Base-by-base conservation (phyloP, 1,140 invertebrate genomes). In the Diplogasteroides magnus region DNA sequence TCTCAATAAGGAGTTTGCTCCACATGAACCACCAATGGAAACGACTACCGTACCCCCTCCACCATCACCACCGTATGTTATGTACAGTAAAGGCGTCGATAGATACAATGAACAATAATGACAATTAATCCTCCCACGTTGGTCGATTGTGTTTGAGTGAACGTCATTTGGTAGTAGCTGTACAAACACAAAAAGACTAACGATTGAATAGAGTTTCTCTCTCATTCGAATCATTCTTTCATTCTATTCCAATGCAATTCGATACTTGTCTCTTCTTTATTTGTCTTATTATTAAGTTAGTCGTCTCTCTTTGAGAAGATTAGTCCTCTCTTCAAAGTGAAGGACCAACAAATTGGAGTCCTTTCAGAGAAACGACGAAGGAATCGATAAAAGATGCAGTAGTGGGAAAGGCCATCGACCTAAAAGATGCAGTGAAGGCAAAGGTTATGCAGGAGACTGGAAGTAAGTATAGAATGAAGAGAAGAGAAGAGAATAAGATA, bases 401-500 rank as follows among this genome's bases (percentile, higher is more conserved):
- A n/a, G 71, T 75, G 23, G 71, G 81, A 31, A 75, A 82, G 67
- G 73, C 75, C 19, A 57, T 75, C 28, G 71, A 77, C 69, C 59
- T 78, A 14, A 76, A 76, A 62, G 76, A 80, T 66, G 67, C 67
- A 56, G 57, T 82, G 31, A 80, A 80, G 55, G 72, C 80, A 48
- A 76, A 76, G 56, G 72, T 82, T 0, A 79, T 77, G 77, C 32
- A 73, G 31, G 37, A 82, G 59, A 77, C 78, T 60, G 79, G 80
- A 67, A 79, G 77, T 80, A 63, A 79, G 72, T 76, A 32, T 2
- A 31, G 29, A 3, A 25, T 13, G 48, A 27, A n/a, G 66, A 56
- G 31, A 23, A n/a, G 27, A 26, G 29, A n/a, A 63, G 25, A 26
- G 31, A 32, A n/a, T 31, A 23, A 31, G 28, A 1, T 14, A 2